Evolutionary conservation across 2,113 vertebrate species (phyloP).

Genomic region (Caretta caretta): DNA sequence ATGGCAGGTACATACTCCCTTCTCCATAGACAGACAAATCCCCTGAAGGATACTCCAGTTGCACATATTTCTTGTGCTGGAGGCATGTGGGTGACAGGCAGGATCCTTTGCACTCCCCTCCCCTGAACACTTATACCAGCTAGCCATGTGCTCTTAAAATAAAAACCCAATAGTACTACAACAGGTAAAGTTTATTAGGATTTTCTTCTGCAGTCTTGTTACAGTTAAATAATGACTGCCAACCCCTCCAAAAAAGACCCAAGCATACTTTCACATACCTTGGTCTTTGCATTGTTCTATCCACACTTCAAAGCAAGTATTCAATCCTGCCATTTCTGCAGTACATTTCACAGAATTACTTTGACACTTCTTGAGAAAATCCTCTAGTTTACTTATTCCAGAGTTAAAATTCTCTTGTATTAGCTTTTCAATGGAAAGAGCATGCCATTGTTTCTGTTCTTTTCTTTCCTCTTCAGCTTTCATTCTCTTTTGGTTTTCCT

Average conservation of each 20-base stretch:
- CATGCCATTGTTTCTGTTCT: neutral
- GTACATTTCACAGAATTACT: slow-evolving; percentile 25
- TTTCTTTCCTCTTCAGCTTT: slow-evolving; percentile 7
- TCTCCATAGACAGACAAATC: neutral
- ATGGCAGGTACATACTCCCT: neutral
- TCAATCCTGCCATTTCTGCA: slow-evolving; percentile 38
- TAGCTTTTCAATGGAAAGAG: neutral
- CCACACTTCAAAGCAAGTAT: slow-evolving; percentile 46
- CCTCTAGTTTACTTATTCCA: slow-evolving; percentile 42
- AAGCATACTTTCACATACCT: neutral
- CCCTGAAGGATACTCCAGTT: neutral
- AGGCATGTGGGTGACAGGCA: neutral
- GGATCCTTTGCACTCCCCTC: neutral
- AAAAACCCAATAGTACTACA: neutral
- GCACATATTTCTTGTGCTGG: neutral
- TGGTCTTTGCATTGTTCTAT: slow-evolving; percentile 32
- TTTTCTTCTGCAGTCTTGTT: neutral
- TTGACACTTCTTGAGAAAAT: slow-evolving; percentile 23
- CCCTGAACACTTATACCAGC: neutral
- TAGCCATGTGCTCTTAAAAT: neutral
- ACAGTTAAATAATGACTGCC: neutral
- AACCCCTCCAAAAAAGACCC: neutral
- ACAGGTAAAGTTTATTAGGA: neutral
- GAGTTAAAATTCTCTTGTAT: slow-evolving; percentile 39
- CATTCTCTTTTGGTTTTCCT: slow-evolving; percentile 30